Evolutionary conservation across 2,113 vertebrate genomes (phyloP).

Genomic region (Cebus imitator): DNA sequence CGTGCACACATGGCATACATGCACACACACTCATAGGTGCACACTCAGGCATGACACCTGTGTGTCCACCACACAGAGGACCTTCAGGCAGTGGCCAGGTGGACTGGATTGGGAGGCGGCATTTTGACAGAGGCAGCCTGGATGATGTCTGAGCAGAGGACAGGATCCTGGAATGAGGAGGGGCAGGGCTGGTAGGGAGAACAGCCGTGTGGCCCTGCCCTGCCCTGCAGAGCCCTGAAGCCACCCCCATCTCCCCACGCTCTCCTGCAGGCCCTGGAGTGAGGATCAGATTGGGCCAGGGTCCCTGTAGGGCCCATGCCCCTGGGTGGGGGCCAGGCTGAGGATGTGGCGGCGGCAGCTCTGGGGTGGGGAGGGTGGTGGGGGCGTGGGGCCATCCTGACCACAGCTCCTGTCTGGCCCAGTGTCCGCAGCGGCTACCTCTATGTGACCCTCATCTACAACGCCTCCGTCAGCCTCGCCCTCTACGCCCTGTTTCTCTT

Average conservation of each 20-base stretch:
- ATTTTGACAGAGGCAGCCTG: not conserved
- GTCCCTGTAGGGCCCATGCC: not conserved
- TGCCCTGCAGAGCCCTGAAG: not conserved
- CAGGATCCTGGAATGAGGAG: not conserved
- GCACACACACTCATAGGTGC: too few species aligned
- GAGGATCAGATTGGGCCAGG: not conserved
- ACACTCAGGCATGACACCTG: not conserved
- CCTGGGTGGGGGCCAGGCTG: not conserved
- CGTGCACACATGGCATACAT: too few species aligned
- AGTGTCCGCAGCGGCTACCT: slow-evolving; percentile 95
- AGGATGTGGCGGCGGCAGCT: not conserved
- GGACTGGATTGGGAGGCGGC: not conserved
- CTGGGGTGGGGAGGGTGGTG: not conserved
- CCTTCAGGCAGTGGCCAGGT: not conserved
- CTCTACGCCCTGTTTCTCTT: slow-evolving; percentile 97
- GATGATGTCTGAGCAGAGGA: not conserved
- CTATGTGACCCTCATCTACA: slow-evolving; percentile 97
- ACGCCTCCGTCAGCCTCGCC: slow-evolving; percentile 94
- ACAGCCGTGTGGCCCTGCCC: not conserved
- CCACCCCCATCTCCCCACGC: not conserved
- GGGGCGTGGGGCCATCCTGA: not conserved
- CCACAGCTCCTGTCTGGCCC: not conserved
- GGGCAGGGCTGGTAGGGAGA: accelerated
- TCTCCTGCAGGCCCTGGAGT: not conserved
- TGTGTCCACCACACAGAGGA: not conserved